Evolutionary conservation across 2,888 invertebrate species (phyloP), one percentile per base, ranked within the genome.

Genomic region (Esperia sulphurella): DNA sequence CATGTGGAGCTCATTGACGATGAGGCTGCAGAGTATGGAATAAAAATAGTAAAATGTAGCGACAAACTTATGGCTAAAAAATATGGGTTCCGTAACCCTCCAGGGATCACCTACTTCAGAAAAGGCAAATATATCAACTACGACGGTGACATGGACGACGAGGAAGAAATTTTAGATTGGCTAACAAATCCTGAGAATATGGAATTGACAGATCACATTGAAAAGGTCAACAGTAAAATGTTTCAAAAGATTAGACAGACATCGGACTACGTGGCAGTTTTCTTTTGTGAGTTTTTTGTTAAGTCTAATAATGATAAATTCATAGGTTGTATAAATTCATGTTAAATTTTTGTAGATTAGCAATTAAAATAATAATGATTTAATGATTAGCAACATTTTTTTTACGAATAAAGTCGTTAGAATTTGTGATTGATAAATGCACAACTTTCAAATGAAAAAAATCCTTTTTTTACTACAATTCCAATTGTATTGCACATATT

Each of bases 31-130:
- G 97, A 97, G 75, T 97, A 97, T 77, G 97, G 97, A 47, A 97
- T 97, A 52, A 95, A 95, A 84, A 93, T 97, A 55, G 96, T 96
- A 0, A 96, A 97, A 85, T 95, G 95, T 90, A 92, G 92, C 63
- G 97, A 97, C 79, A 91, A 94, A 13, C 81, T 97, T 31, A 97
- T 97, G 96, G 97, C 97, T 1, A 97, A 97, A 76, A 97, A 97
- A 72, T 97, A 96, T 75, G 97, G 97, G 0, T 96, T 92, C 69
- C 91, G 97, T 51, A 95, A 96, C 75, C 96, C 96, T 14, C 97
- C 97, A 0, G 97, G 97, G 6, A 93, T 97, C 7, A 96, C 96
- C 0, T 97, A 97, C 75, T 97, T 97, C 86, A 92, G 97, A 48
- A 96, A 97, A 81, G 95, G 91, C 14, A 97, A 97, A 85, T 92